Evolutionary conservation across 2,797 vertebrate species (phyloP).

Genomic region (Squalus acanthias): DNA sequence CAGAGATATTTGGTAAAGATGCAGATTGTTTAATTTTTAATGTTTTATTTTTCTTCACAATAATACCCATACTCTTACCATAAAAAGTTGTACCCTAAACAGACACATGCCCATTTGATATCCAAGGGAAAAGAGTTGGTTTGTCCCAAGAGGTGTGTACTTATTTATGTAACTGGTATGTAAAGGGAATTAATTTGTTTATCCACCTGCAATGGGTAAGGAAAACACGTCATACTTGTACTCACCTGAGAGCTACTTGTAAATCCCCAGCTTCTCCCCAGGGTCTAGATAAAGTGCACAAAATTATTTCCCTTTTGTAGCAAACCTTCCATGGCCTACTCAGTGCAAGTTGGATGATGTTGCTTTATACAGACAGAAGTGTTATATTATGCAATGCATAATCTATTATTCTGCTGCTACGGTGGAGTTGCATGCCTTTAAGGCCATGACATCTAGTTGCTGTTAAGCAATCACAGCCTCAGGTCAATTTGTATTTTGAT

Average conservation of each 20-base stretch:
- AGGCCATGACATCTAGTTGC: not conserved
- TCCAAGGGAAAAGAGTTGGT: not conserved
- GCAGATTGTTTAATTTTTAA: not conserved
- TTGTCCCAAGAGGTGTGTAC: not conserved
- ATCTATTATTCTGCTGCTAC: not conserved
- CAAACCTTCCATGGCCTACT: not conserved
- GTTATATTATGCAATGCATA: not conserved
- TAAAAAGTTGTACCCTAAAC: not conserved
- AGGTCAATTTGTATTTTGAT: not conserved
- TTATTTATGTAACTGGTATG: not conserved
- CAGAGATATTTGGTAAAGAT: not conserved
- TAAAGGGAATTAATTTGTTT: not conserved
- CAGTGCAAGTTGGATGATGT: not conserved
- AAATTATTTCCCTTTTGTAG: not conserved
- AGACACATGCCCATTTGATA: not conserved
- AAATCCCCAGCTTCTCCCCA: not conserved
- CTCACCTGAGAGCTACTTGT: not conserved
- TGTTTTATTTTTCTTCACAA: not conserved
- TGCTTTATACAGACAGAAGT: not conserved
- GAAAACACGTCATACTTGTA: not conserved
- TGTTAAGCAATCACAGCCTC: not conserved
- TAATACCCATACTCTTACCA: not conserved
- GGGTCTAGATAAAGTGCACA: not conserved
- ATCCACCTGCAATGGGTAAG: not conserved
- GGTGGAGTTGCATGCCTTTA: not conserved